Conservation (phyloP, 2,888 invertebrate species). For the Drosophila histrio region DNA sequence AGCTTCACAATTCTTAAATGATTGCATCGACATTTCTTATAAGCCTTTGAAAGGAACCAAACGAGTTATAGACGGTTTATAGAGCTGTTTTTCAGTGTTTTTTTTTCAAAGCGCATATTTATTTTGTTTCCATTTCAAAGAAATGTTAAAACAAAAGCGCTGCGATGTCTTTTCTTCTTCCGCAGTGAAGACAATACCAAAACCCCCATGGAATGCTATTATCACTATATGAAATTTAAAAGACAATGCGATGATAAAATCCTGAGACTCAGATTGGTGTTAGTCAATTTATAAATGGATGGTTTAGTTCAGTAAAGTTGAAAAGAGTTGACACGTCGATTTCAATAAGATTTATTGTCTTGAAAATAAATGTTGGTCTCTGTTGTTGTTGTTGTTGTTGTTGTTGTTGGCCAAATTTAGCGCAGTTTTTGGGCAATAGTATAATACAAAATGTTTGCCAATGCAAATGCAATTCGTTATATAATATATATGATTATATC, state of each 20-base stretch:
- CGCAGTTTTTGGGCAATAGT: background rate
- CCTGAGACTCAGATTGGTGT: background rate
- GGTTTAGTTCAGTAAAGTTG: background rate
- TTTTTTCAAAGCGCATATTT: background rate
- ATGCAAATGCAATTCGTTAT: conserved; percentile 25
- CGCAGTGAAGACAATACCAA: background rate
- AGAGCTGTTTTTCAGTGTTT: background rate
- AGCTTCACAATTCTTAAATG: too few species aligned
- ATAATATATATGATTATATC: conserved; percentile 11
- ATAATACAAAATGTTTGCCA: conserved; percentile 25
- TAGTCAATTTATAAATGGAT: conserved; percentile 2
- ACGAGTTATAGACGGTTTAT: background rate
- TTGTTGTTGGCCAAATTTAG: conserved; percentile 4
- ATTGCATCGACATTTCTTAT: too few species aligned
- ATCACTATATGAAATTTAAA: background rate
- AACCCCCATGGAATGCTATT: background rate
- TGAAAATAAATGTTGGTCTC: background rate
- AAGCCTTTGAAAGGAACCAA: background rate
- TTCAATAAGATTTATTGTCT: conserved; percentile 16
- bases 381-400: too few species aligned
- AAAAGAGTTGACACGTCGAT: conserved; percentile 1
- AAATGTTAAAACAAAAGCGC: background rate
- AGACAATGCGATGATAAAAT: conserved; percentile 7
- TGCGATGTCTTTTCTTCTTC: background rate
- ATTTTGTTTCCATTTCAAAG: background rate